Percentiles rank a stretch among this genome's conserved stretches.
phyloP scores from a whole-genome alignment of 2,888 invertebrate genomes.

The Epirrhoe tristata region DNA sequence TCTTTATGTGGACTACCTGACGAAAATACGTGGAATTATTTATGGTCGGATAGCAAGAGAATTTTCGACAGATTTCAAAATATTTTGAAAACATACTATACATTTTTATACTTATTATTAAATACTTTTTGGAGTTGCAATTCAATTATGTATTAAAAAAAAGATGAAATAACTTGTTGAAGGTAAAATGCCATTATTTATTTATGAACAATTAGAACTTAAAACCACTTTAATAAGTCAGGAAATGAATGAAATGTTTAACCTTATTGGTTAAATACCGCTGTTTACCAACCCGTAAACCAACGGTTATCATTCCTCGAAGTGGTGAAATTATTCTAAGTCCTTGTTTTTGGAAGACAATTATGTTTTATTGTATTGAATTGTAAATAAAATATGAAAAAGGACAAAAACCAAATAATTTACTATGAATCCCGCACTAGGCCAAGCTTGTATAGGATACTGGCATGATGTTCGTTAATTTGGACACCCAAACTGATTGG shows the following conservation, averaged over 20 bases:
- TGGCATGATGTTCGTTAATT: too few relatives aligned
- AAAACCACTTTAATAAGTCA: neutral
- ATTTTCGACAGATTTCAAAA: slow-evolving; percentile 5
- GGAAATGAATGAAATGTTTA: neutral
- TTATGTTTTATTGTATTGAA: too few relatives aligned
- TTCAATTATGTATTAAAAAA: neutral
- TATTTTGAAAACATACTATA: too few relatives aligned
- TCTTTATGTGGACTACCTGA: slow-evolving; percentile 34
- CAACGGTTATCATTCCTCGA: neutral
- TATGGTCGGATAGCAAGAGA: slow-evolving; percentile 40
- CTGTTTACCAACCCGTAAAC: neutral
- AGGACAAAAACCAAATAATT: too few relatives aligned
- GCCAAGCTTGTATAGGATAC: too few relatives aligned
- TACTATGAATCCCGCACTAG: too few relatives aligned
- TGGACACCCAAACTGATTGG: too few relatives aligned
- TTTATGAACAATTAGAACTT: neutral
- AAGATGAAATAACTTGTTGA: neutral
- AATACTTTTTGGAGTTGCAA: neutral
- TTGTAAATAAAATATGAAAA: too few relatives aligned
- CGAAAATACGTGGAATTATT: slow-evolving; percentile 61
- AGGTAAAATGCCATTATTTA: neutral
- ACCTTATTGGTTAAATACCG: neutral
- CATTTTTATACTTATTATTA: too few relatives aligned
- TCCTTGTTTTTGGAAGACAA: too few relatives aligned
- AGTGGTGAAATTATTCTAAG: too few relatives aligned